A percentile compares a stretch with the other conserved stretches of the same genome.
These are phyloP conservation scores for Erebia epiphron DNA, from an alignment of 2,888 invertebrate species.

Conservation along the genomic window DNA sequence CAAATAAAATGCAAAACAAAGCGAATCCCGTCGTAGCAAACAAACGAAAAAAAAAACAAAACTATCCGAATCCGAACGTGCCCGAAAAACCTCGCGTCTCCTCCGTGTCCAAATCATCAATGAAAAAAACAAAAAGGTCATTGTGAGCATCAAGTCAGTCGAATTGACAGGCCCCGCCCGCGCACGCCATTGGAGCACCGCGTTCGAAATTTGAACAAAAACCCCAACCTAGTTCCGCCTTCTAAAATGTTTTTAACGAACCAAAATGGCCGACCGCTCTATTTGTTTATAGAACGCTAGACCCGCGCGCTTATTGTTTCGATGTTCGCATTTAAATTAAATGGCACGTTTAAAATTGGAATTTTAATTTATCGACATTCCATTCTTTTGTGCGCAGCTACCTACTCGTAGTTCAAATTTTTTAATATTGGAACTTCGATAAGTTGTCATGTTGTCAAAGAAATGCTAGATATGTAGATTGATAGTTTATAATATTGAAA, in stretches of 20 bases:
- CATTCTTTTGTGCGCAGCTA: conserved; percentile 29
- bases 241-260: conserved; percentile 79
- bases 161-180: conserved; percentile 79
- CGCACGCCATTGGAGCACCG: conserved; percentile 77
- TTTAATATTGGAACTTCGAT: conserved; percentile 26
- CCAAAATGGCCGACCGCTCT: conserved; percentile 77
- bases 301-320: conserved; percentile 48
- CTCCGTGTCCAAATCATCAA: conserved; percentile 51
- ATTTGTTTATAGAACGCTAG: conserved; percentile 71
- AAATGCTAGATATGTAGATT: not conserved
- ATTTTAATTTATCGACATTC: conserved; percentile 47
- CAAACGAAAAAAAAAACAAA: conserved; percentile 29
- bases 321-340: conserved; percentile 48
- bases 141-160: conserved; percentile 77
- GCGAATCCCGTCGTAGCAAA: conserved; percentile 20
- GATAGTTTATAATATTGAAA: too few species aligned
- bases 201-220: conserved; percentile 79
- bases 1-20: conserved; percentile 30
- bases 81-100: conserved; percentile 39
- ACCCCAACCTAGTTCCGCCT: conserved; percentile 81
- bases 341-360: conserved; percentile 49
- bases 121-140: conserved; percentile 62
- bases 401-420: conserved; percentile 29
- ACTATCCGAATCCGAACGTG: conserved; percentile 30
- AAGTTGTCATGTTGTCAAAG: not conserved